Base-by-base conservation (phyloP, 2,113 vertebrate species). In the Oryzias melastigma region DNA sequence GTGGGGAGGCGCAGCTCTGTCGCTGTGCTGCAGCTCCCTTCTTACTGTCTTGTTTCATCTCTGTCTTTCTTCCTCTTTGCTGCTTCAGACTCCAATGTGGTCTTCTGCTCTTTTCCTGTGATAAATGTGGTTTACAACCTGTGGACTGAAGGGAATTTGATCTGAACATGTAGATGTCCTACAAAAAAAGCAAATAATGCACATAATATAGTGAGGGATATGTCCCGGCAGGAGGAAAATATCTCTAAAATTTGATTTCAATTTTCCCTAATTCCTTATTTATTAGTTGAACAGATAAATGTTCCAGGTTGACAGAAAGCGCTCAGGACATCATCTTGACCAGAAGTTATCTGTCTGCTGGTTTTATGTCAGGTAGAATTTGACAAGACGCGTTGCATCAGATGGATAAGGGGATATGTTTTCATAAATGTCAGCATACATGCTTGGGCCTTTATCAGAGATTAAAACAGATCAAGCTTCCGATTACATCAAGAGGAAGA, bases 61-160 rank as follows among this genome's bases (percentile, higher is more conserved):
- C 65, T 80, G 51, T 60, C 53, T 68, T 58, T 73, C 67, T 82
- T 62, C 78, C 53, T 58, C 53, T 68, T 57, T 73, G 60, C 58
- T 62, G 57, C 58, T 75, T 74, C 54, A 59, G 47, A 75, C 71
- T 61, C 27, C 45, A 29, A 47, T 16, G 40, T 48, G 24, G 50
- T 15, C 12, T 49, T 43, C 62, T 57, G 29, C 42, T 50, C 53
- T 71, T 59, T 24, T 27, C 78, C 64, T 69, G 53, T 4, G 78
- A 72, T 81, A 80, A 68, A 65, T 68, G 17, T 13, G 69, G 53
- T 65, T 73, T 74, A 87, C 71, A 69, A 61, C 64, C 75, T 42
- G 52, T 53, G 0, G 75, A 77, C 78, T 61, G 71, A 78, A 71
- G 60, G 65, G 82, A 81, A 81, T 84, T 81, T 83, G 77, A 77